These are phyloP conservation scores for Phoeniculus purpureus DNA, from an alignment of 2,797 vertebrate species.

Conservation along the genomic window DNA sequence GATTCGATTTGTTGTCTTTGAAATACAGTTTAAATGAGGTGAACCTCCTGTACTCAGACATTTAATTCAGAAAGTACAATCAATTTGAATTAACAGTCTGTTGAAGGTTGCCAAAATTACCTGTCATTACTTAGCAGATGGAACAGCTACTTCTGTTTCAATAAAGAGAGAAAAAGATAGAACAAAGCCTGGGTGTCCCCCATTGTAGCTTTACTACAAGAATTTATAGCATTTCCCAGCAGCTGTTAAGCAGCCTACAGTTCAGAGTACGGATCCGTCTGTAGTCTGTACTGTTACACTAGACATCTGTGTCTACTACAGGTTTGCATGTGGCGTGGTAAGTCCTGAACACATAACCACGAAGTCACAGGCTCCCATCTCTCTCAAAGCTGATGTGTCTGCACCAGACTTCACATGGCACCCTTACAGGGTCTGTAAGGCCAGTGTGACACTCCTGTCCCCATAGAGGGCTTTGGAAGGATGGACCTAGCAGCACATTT, in stretches of 20 bases:
- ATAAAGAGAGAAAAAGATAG: background rate
- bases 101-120: conserved; percentile 31
- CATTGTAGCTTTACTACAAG: conserved; percentile 11
- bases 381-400: background rate
- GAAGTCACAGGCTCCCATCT: background rate
- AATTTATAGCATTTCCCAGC: background rate
- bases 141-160: conserved; percentile 7
- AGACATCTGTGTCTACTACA: background rate
- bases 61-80: conserved; percentile 41
- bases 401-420: accelerated
- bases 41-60: conserved; percentile 2
- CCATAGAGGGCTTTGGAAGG: accelerated
- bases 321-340: conserved; percentile 2
- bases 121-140: background rate
- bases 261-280: conserved; percentile 36
- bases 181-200: conserved; percentile 10
- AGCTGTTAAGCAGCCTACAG: conserved; percentile 18
- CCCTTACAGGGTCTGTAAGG: background rate
- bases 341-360: background rate
- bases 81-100: background rate
- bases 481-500: background rate
- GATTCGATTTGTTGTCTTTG: conserved; percentile 32
- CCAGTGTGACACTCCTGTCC: background rate
- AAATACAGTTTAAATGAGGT: conserved; percentile 44
- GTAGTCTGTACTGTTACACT: conserved; percentile 36